phyloP scores from a whole-genome alignment of 2,888 invertebrate species.

The Caenorhabditis sinica region DNA sequence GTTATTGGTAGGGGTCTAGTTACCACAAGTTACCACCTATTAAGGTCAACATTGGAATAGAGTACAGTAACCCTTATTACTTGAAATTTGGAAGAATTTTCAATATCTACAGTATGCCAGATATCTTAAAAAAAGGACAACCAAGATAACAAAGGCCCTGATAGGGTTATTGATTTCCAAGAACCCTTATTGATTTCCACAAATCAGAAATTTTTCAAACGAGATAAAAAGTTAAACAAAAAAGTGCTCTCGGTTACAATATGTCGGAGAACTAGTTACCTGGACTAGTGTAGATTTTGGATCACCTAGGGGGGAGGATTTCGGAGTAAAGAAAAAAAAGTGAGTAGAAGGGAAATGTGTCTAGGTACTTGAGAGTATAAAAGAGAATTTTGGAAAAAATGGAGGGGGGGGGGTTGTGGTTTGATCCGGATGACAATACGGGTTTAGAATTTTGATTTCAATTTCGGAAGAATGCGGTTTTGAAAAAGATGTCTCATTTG shows the following conservation, averaged over 20 bases:
- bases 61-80: not conserved
- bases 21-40: not conserved
- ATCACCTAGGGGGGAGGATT: slow-evolving; percentile 24
- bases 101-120: too few relatives aligned
- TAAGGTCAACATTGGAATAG: too few relatives aligned
- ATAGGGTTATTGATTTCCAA: too few relatives aligned
- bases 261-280: slow-evolving; percentile 27
- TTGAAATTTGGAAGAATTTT: too few relatives aligned
- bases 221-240: slow-evolving; percentile 13
- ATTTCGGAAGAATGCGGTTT: too few relatives aligned
- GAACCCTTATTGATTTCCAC: not conserved
- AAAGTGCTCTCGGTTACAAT: slow-evolving; percentile 17
- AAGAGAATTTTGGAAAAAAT: not conserved
- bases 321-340: too few relatives aligned
- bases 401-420: not conserved
- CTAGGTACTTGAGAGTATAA: slow-evolving; percentile 18
- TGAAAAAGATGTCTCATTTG: too few relatives aligned
- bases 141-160: too few relatives aligned
- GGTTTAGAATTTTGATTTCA: too few relatives aligned
- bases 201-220: slow-evolving; percentile 7
- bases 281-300: slow-evolving; percentile 23
- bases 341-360: not conserved
- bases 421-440: not conserved
- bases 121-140: too few relatives aligned
- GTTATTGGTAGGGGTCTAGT: not conserved